phyloP scores from a whole-genome alignment of 1,140 invertebrate species.

The Drosophila ananassae region DNA sequence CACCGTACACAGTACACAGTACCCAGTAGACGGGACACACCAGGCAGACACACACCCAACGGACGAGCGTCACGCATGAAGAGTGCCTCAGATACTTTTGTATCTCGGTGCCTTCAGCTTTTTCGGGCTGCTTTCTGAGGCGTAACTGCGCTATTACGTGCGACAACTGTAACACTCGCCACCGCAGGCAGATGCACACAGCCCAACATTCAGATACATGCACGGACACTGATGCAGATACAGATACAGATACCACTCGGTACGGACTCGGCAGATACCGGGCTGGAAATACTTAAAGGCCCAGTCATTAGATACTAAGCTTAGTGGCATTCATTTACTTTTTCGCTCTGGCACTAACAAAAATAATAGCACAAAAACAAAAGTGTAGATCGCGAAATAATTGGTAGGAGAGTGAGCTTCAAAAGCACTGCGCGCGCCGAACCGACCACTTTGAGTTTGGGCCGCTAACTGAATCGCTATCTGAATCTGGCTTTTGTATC shows the following conservation, averaged over 20 bases:
- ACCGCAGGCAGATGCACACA: slow-evolving; percentile 32
- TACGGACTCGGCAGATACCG: slow-evolving; percentile 4
- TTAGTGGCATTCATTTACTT: background rate
- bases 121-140: slow-evolving; percentile 60
- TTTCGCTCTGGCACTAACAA: background rate
- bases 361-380: slow-evolving; percentile 5
- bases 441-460: slow-evolving; percentile 69
- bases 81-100: slow-evolving; percentile 58
- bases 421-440: slow-evolving; percentile 21
- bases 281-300: background rate
- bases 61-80: slow-evolving; percentile 70
- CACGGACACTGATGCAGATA: slow-evolving; percentile 1
- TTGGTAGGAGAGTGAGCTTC: slow-evolving; percentile 16
- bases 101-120: slow-evolving; percentile 24
- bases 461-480: slow-evolving; percentile 56
- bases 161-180: slow-evolving; percentile 42
- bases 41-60: slow-evolving; percentile 28
- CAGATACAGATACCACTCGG: slow-evolving; percentile 1
- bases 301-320: slow-evolving; percentile 1
- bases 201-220: slow-evolving; percentile 2
- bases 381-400: slow-evolving; percentile 17
- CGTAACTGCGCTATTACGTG: slow-evolving; percentile 69
- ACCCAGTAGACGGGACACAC: background rate
- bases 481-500: slow-evolving; percentile 38
- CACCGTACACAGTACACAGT: slow-evolving; percentile 2